These are phyloP conservation scores for Dryobotodes eremita DNA, from an alignment of 2,888 invertebrate genomes.

Conservation along the genomic window DNA sequence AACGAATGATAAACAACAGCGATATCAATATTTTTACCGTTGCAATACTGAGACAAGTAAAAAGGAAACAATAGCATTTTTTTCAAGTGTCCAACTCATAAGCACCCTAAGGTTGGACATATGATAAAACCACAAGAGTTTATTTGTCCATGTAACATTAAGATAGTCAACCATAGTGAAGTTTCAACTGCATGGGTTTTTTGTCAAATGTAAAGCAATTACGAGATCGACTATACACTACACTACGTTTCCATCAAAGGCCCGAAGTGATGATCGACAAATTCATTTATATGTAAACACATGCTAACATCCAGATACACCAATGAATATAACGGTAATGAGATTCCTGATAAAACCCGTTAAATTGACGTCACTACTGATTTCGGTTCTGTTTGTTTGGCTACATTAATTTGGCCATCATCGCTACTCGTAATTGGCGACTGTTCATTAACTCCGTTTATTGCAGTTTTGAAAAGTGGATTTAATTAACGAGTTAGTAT, in stretches of 20 bases:
- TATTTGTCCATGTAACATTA: neutral
- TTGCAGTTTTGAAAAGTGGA: conserved; percentile 30
- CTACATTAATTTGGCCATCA: conserved; percentile 58
- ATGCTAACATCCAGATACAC: conserved; percentile 41
- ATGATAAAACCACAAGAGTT: neutral
- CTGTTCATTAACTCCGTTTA: conserved; percentile 45
- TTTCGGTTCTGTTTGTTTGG: conserved; percentile 60
- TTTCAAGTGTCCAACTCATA: neutral
- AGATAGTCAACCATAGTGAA: neutral
- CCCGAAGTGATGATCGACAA: conserved; percentile 1
- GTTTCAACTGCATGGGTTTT: neutral
- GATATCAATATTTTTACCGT: neutral
- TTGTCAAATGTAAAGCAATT: neutral
- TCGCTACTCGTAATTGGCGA: conserved; percentile 46
- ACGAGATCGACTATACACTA: neutral
- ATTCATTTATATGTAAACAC: conserved; percentile 51
- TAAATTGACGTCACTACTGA: conserved; percentile 71
- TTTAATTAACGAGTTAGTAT: conserved; percentile 10
- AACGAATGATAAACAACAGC: neutral
- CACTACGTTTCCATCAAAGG: neutral
- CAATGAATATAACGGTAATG: conserved; percentile 68
- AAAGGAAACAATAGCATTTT: neutral
- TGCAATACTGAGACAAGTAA: neutral
- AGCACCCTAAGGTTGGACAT: neutral
- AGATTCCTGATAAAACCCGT: conserved; percentile 72